Evolutionary conservation across 1,140 invertebrate species (phyloP).

Genomic region (Aleiodes sp.): DNA sequence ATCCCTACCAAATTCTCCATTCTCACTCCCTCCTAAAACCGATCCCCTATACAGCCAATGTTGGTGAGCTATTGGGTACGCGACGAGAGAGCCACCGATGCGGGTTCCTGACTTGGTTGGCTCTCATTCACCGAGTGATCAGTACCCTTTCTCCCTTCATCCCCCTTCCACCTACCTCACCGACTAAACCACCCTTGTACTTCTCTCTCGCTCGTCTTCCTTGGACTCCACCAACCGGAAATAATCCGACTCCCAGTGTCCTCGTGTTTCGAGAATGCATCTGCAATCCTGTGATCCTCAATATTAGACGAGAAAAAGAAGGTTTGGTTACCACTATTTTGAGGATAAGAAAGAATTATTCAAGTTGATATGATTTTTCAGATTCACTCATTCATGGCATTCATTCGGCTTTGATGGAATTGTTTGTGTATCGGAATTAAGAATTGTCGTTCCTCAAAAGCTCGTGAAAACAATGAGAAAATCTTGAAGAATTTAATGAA

Average conservation of each 20-base stretch:
- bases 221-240: slow-evolving; percentile 29
- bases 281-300: no score
- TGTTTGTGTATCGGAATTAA: no score
- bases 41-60: neutral
- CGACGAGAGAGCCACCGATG: slow-evolving; percentile 33
- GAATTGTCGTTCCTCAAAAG: no score
- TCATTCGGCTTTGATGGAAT: no score
- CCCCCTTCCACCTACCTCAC: slow-evolving; percentile 10
- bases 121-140: slow-evolving; percentile 50
- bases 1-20: slow-evolving; percentile 33
- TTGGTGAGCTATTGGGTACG: neutral
- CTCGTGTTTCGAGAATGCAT: slow-evolving; percentile 18
- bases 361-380: no score
- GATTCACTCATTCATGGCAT: no score
- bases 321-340: no score
- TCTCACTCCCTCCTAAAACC: neutral
- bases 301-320: neutral
- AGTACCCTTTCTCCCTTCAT: slow-evolving; percentile 29
- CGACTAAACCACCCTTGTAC: neutral
- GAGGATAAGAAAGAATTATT: no score
- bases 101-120: slow-evolving; percentile 33
- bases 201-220: slow-evolving; percentile 22
- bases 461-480: no score
- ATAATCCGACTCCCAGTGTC: slow-evolving; percentile 32
- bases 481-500: no score